Evolutionary conservation across 2,797 vertebrate species (phyloP), one percentile per base, ranked within the genome.

Genomic region (Sphenopsis melanotis): DNA sequence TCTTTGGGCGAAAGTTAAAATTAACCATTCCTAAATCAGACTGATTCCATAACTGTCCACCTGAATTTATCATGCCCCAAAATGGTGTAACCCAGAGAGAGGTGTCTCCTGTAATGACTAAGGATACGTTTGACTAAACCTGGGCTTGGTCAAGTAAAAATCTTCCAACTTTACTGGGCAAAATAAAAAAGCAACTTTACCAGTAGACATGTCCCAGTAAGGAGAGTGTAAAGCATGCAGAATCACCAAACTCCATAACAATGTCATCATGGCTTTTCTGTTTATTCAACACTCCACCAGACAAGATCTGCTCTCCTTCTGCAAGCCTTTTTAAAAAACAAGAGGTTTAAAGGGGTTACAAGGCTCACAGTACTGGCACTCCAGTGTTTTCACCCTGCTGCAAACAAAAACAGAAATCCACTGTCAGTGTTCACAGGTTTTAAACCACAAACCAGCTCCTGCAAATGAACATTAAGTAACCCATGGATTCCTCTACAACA

Each of bases 201-300:
- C 99, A 99, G 98, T 99, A 99, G 94, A 99, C 99, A 96, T 99
- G 99, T 94, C 99, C 99, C 97, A 99, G 98, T 95, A 99, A 98
- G 19, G 99, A 99, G 92, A 99, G 97, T 1, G 99, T 99, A 98
- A 99, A 99, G 96, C 99, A 99, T 75, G 99, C 99, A 11, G 99
- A 99, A 96, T 99, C 99, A 93, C 99, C 99, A 97, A 99, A 99
- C 97, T 99, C 99, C 66, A 98, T 98, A 95, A 99, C 98, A 96
- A 99, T 99, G 97, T 99, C 99, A 95, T 99, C 99, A 92, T 99
- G 99, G 98, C 98, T 99, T 98, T 99, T 99, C 97, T 99, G 99
- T 97, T 99, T 99, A 97, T 99, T 99, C 96, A 99, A 97, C 55
- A 99, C 98, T 91, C 99, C 99, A 90, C 99, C 99, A 94, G 99